A percentile compares a stretch with the other conserved stretches of the same genome.
These are phyloP conservation scores for Apamea anceps DNA, from an alignment of 2,888 invertebrate genomes.

Conservation along the genomic window DNA sequence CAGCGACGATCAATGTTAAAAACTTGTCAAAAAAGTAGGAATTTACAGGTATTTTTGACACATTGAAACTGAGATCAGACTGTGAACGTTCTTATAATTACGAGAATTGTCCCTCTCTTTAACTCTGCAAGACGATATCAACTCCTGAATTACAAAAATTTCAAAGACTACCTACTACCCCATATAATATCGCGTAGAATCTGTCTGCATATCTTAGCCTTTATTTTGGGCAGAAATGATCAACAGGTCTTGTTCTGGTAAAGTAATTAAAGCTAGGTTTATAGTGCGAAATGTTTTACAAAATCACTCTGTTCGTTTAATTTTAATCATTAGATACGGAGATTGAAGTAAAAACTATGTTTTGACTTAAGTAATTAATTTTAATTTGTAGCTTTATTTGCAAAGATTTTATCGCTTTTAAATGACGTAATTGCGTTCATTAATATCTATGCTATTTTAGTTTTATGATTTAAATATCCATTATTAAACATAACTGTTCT, in stretches of 20 bases:
- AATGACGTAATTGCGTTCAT: constrained; percentile 12
- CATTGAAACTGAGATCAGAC: too few species aligned
- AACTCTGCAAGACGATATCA: background rate
- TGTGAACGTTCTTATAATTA: too few species aligned
- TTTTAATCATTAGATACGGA: constrained; percentile 21
- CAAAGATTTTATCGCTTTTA: constrained; percentile 33
- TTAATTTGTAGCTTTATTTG: constrained; percentile 57
- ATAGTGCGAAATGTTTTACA: constrained; percentile 2
- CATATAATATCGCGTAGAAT: constrained; percentile 6
- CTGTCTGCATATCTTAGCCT: background rate
- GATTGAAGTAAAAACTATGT: constrained; percentile 46
- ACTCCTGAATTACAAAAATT: background rate
- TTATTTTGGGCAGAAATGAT: constrained; percentile 10
- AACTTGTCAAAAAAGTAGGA: too few species aligned
- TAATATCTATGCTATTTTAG: constrained; percentile 5
- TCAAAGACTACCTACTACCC: background rate
- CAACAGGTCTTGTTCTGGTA: background rate
- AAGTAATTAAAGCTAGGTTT: constrained; percentile 17
- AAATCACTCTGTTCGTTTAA: constrained; percentile 22
- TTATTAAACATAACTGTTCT: constrained; percentile 11
- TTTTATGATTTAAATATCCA: background rate
- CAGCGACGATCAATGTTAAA: too few species aligned
- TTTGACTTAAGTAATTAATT: constrained; percentile 46
- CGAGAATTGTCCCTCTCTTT: background rate
- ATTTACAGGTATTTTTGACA: too few species aligned